Base-by-base conservation (phyloP, 1,140 invertebrate genomes). In the Drosophila persimilis region DNA sequence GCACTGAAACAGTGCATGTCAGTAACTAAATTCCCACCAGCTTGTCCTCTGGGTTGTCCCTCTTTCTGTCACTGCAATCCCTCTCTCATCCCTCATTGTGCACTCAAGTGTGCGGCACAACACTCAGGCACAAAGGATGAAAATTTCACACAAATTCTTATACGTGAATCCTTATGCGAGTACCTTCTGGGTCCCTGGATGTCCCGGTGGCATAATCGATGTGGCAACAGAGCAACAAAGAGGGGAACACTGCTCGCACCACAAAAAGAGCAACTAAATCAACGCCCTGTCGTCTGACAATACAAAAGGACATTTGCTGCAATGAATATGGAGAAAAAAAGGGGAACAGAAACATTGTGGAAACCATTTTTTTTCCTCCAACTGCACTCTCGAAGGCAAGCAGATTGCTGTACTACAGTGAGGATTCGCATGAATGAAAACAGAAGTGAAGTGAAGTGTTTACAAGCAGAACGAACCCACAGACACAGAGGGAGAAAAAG, bases 191-290 rank as follows among this genome's bases (percentile, higher is more conserved):
- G 35, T 39, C 51, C 44, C 39, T 52, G 62, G 51, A 70, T 62
- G 48, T 60, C 39, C 57, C 53, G 51, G 67, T 41, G 47, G 47
- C 70, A 74, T 74, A 74, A 65, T 74, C 71, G 70, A 74, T 58
- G 60, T 54, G 11, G 50, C 50, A 62, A 35, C 54, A 71, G 29
- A 59, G 39, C 31, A 43, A 51, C 50, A 67, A 69, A 66, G 31
- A 17, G 46, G 57, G 54, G 63, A 51, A 57, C 50, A 55, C 69
- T 59, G 17, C 9, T 39, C 35, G 4, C 11, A 71, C 71, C 67
- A 46, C 55, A 55, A 75, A 75, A 50, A 69, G 72, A 75, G 72
- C 72, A 75, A 67, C 73, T 54, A 67, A 75, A 75, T 75, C 72
- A 75, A 54, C 71, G 72, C 62, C 55, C 58, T 74, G 70, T 63